Evolutionary conservation across 2,797 vertebrate species (phyloP), one percentile per base, ranked within the genome.

Genomic region (Synanceia verrucosa): DNA sequence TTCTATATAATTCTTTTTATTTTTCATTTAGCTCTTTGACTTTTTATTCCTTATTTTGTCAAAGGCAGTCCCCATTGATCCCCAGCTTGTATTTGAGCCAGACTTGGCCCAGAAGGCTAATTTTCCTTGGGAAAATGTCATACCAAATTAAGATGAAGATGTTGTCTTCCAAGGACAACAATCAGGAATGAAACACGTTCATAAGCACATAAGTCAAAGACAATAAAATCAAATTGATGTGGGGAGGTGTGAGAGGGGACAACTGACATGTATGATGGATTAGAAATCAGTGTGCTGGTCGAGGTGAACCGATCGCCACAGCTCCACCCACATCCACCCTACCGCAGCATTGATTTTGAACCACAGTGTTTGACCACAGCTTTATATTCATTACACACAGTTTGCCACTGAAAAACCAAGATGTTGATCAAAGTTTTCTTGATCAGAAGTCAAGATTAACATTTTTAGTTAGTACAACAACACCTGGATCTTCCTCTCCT

Each of bases 251-350:
- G 14, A 63, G 36, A 13, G 57, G 9, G 21, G 12, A 26, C 18
- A 58, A 34, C 41, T 44, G 70, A 73, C 67, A 58, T 8, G 3
- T 37, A 12, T 81, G 82, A 82, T 70, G 53, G 74, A 76, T 78
- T 41, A 53, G n/a, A 67, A 76, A 64, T 80, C 65, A 14, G 50
- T 23, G 18, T 3, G 47, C 26, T 14, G 56, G 0, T 51, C 0
- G 39, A 68, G 18, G 61, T 59, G 50, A 71, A 29, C 16, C 3
- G 4, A 52, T 52, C 10, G 2, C 21, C 44, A 1, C 43, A 1
- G 51, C 59, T 55, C 48, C 70, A 48, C 43, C 51, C 23, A 16
- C n/a, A 1, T 53, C 34, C 3, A 44, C 55, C 53, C 23, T 23
- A 18, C 48, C 9, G 2, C 59, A 16, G 28, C 65, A 81, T 65